These are phyloP conservation scores for Epinephelus awoara DNA, from an alignment of 2,797 vertebrate species.

Conservation along the genomic window DNA sequence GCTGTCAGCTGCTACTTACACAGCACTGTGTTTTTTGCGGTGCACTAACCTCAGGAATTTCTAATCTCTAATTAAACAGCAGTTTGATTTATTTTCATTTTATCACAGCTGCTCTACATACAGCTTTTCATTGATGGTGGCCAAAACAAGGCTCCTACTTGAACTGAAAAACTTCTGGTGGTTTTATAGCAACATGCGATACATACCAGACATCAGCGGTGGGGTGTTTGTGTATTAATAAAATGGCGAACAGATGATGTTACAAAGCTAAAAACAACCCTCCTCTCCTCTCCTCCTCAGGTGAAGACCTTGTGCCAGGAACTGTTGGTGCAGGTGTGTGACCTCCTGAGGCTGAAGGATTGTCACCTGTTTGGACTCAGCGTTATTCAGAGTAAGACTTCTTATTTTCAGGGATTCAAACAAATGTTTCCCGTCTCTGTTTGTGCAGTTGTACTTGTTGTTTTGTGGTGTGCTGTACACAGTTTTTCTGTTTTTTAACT, in stretches of 20 bases:
- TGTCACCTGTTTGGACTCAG: constrained; percentile 98
- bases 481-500: background rate
- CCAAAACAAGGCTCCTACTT: background rate
- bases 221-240: background rate
- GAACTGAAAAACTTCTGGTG: background rate
- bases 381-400: constrained; percentile 95
- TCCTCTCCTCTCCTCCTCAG: constrained; percentile 76
- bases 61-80: constrained; percentile 1
- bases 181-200: background rate
- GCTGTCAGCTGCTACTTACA: background rate
- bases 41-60: background rate
- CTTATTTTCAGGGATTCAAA: background rate
- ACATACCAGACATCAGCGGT: background rate
- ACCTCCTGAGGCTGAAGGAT: constrained; percentile 96
- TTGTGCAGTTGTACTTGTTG: background rate
- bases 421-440: background rate
- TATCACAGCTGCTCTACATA: background rate
- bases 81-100: constrained; percentile 10
- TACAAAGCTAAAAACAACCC: background rate
- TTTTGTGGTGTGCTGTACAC: background rate
- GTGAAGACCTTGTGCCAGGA: constrained; percentile 97
- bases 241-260: background rate
- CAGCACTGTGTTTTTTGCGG: background rate
- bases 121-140: background rate
- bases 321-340: constrained; percentile 96